Evolutionary conservation across 2,797 vertebrate species (phyloP).

Genomic region (Mareca strepera): DNA sequence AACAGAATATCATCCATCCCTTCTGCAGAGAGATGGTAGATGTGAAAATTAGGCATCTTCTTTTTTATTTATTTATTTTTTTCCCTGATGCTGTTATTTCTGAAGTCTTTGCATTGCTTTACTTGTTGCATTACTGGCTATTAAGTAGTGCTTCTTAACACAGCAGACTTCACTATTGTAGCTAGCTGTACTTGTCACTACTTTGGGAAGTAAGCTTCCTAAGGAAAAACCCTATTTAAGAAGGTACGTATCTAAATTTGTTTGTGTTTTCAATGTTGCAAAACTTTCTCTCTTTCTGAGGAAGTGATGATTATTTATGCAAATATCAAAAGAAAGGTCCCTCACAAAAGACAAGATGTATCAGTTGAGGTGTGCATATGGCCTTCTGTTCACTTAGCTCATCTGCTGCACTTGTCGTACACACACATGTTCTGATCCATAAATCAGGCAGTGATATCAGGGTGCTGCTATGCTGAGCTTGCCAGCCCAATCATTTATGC

Average conservation of each 20-base stretch:
- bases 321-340: neutral
- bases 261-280: neutral
- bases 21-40: neutral
- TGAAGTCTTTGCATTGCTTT: neutral
- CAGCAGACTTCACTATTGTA: neutral
- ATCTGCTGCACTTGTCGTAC: accelerated
- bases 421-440: neutral
- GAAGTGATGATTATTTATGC: neutral
- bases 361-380: neutral
- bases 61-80: neutral
- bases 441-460: neutral
- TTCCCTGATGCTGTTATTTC: neutral
- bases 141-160: neutral
- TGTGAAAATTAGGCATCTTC: neutral
- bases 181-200: neutral
- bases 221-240: neutral
- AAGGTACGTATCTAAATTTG: neutral
- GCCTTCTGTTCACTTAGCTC: neutral
- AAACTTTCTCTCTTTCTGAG: neutral
- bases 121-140: neutral
- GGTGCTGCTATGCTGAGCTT: neutral
- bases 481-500: neutral
- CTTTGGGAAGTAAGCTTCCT: neutral
- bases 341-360: neutral
- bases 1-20: neutral